Percentiles rank a stretch among this genome's conserved stretches.
Conservation (phyloP, 2,888 invertebrate genomes). For the Cataglyphis altisquamis region DNA sequence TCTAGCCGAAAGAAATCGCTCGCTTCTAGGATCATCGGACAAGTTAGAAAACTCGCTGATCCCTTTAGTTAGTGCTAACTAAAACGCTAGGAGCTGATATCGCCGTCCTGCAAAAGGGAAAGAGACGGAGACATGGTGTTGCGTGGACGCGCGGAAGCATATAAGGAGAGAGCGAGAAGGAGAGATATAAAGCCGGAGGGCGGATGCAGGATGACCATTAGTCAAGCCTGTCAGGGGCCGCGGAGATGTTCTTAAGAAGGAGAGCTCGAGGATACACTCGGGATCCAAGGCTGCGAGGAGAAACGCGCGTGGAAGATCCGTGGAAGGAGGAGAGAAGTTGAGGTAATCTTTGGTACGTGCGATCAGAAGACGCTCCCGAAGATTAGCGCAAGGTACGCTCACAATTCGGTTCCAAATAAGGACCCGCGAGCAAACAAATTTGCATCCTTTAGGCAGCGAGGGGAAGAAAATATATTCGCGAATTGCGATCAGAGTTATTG, state of each 20-base stretch:
- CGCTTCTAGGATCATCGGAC: neutral
- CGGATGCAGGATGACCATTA: slow-evolving; percentile 80
- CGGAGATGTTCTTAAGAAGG: slow-evolving; percentile 69
- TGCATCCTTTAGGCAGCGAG: no score
- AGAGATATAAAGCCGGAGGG: slow-evolving; percentile 76
- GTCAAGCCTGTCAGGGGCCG: slow-evolving; percentile 76
- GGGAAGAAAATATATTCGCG: no score
- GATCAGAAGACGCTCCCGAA: neutral
- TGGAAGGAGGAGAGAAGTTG: slow-evolving; percentile 23
- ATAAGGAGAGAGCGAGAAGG: slow-evolving; percentile 45
- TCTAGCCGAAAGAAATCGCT: neutral
- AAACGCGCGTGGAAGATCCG: slow-evolving; percentile 53
- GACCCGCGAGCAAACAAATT: neutral
- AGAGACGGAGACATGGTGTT: slow-evolving; percentile 35
- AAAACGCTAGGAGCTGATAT: slow-evolving; percentile 41
- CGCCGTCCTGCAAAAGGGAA: neutral
- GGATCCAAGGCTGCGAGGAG: slow-evolving; percentile 57
- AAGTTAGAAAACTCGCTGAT: slow-evolving; percentile 43
- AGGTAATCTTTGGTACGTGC: slow-evolving; percentile 1
- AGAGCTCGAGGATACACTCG: slow-evolving; percentile 60
- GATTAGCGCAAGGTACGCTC: neutral
- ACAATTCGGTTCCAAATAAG: neutral
- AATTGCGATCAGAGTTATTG: neutral
- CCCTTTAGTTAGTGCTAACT: slow-evolving; percentile 29
- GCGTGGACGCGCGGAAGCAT: slow-evolving; percentile 31